Base-by-base conservation (phyloP, 2,888 invertebrate genomes). In the Nasonovia ribisnigri region DNA sequence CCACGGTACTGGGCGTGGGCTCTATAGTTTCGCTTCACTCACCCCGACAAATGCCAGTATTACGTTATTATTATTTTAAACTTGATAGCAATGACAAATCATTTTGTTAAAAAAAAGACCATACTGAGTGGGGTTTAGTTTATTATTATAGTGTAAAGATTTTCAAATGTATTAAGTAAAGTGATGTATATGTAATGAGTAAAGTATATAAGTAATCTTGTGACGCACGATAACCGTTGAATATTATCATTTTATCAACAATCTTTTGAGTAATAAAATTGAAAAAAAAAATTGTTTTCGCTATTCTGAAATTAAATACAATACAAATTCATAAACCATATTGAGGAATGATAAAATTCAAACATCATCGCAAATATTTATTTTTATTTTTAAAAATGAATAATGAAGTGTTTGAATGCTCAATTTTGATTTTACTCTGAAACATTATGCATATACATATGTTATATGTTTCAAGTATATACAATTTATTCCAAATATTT, bases 81-180 rank as follows among this genome's bases (percentile, higher is more conserved):
- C 16, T 77, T 77, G 6, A 77, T 36, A 77, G 77, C 77, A 20
- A 77, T 36, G 77, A 36, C 77, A 77, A 77, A 77, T 77, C 36
- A 36, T 77, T 77, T 77, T 36, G 77, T 77, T 20, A 36, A 77
- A 77, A 77, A 77, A n/a, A 67, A 67, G 13, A 67, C 26, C 26
- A 20, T 77, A 36, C n/a, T 36, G 36, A 77, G 77, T 20, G 36
- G 20, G 36, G 6, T 20, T 20, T 77, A 36, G 16, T 77, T 77
- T 77, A 77, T 77, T 36, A 77, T 36, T 77, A 77, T 36, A 77
- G 77, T 77, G 77, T 77, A 77, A 77, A 77, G 77, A 77, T 77
- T 77, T 77, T 77, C 77, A 36, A 77, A 77, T 77, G 36, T 77
- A 36, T 77, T 36, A 20, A 36, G 36, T 8, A 20, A 77, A 77